Percentiles rank a stretch among this genome's conserved stretches.
Evolutionary conservation across 2,888 invertebrate species (phyloP).

Genomic region (Lapara coniferarum): DNA sequence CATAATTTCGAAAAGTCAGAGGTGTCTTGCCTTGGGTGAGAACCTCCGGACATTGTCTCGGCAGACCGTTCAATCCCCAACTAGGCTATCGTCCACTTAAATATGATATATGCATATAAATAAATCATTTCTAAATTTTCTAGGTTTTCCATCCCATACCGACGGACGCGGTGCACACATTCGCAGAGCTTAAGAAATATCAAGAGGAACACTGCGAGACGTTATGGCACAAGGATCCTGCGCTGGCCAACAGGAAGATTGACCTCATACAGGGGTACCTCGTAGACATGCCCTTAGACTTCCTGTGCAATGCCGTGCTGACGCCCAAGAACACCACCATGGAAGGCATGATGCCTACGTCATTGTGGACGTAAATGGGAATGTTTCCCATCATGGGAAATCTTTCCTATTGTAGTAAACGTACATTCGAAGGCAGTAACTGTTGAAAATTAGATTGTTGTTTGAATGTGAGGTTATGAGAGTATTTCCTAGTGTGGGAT

Average conservation of each 20-base stretch:
- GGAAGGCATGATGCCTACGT: constrained; percentile 96
- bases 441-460: too few relatives aligned
- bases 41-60: too few relatives aligned
- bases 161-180: constrained; percentile 90
- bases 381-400: background rate
- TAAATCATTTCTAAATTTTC: constrained; percentile 35
- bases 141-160: constrained; percentile 95
- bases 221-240: constrained; percentile 89
- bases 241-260: constrained; percentile 88
- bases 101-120: too few relatives aligned
- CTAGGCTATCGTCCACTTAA: too few relatives aligned
- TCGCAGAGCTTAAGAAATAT: constrained; percentile 89
- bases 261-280: constrained; percentile 92
- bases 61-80: too few relatives aligned
- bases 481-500: background rate
- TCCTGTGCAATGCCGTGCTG: constrained; percentile 93
- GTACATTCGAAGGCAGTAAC: too few relatives aligned
- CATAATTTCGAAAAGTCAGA: too few relatives aligned
- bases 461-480: background rate
- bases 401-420: background rate
- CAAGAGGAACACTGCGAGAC: constrained; percentile 86
- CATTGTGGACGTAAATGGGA: constrained; percentile 91
- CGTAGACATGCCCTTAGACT: constrained; percentile 94
- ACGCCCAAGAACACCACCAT: constrained; percentile 92
- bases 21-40: too few relatives aligned